Evolutionary conservation across 2,888 invertebrate species (phyloP).

Genomic region (Tetanocera ferruginea): DNA sequence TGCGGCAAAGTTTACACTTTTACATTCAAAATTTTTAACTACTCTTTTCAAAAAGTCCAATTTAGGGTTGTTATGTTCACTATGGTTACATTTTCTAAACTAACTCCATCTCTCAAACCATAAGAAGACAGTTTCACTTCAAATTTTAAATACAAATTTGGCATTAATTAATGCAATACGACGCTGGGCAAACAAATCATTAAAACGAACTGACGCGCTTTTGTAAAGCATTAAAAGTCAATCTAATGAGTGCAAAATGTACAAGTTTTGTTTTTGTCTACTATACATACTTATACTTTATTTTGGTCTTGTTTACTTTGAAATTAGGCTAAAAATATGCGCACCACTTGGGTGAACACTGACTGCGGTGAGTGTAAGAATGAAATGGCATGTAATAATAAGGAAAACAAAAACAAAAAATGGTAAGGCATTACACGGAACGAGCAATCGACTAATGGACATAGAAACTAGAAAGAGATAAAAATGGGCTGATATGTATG

Average conservation of each 20-base stretch:
- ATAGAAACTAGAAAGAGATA: not conserved
- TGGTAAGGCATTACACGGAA: too few species aligned
- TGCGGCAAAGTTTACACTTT: too few species aligned
- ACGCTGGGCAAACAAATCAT: conserved; percentile 19
- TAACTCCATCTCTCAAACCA: too few species aligned
- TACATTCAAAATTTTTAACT: too few species aligned
- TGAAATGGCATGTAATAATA: too few species aligned
- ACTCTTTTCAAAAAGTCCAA: too few species aligned
- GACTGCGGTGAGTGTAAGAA: too few species aligned
- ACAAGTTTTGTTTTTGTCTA: not conserved
- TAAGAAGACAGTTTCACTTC: too few species aligned
- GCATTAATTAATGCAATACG: conserved; percentile 26
- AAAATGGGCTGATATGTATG: not conserved
- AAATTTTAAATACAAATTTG: conserved; percentile 8
- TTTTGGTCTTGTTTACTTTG: conserved; percentile 16
- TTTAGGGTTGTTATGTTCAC: too few species aligned
- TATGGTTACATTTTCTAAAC: too few species aligned
- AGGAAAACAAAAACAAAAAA: not conserved
- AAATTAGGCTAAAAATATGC: conserved; percentile 25
- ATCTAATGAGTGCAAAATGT: conserved; percentile 28
- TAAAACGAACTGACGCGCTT: conserved; percentile 17
- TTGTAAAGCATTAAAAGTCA: conserved; percentile 29
- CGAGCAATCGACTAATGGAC: not conserved
- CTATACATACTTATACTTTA: not conserved
- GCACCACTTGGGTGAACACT: not conserved